Conservation (phyloP, 2,113 vertebrate species). For the Sclerurus mexicanus region DNA sequence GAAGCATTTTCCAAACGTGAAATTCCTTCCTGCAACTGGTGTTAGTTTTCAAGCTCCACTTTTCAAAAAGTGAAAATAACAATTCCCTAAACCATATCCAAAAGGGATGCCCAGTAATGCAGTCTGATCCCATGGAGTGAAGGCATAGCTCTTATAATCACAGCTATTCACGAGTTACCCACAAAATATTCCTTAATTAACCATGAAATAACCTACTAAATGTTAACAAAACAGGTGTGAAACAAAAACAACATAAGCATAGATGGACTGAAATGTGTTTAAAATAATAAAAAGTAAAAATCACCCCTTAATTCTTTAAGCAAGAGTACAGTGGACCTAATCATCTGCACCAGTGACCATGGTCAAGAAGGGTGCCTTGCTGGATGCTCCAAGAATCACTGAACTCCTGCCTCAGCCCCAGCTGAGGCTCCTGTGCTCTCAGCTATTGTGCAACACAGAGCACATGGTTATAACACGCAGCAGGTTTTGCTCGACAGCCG, state of each 20-base stretch:
- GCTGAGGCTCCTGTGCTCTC: background rate
- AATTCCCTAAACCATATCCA: background rate
- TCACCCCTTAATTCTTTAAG: background rate
- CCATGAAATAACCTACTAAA: background rate
- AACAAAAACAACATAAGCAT: background rate
- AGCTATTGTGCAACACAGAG: background rate
- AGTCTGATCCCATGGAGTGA: background rate
- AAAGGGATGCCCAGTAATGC: background rate
- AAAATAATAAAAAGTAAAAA: background rate
- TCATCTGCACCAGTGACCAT: background rate
- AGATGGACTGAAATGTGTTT: background rate
- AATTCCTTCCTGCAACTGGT: background rate
- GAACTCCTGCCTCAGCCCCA: background rate
- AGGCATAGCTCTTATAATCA: background rate
- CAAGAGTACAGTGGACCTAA: background rate
- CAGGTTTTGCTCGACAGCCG: slow-evolving; percentile 42
- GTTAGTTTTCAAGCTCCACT: background rate
- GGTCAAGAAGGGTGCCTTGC: background rate
- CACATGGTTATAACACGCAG: background rate
- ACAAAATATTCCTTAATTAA: background rate
- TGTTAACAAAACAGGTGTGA: background rate
- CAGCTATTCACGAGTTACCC: background rate
- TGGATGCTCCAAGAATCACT: background rate
- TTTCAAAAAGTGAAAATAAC: background rate
- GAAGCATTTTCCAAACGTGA: background rate